Evolutionary conservation across 2,797 vertebrate genomes (phyloP).

Genomic region (Anolis apletophallus): DNA sequence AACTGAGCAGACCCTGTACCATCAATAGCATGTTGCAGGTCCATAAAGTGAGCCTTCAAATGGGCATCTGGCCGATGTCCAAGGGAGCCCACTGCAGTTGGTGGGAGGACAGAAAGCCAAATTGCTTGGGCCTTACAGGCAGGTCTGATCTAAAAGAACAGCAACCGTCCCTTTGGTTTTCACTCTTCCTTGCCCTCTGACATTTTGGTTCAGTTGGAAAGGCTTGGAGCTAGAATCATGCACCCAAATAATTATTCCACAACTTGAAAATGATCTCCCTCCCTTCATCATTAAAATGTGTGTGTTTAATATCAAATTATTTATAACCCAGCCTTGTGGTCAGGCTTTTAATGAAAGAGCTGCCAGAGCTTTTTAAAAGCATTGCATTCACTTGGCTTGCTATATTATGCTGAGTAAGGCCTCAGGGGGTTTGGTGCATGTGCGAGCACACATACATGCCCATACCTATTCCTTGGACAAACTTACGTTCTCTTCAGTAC

Average conservation of each 20-base stretch:
- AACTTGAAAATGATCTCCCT: slow-evolving; percentile 66
- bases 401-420: slow-evolving; percentile 67
- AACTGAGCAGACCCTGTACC: background rate
- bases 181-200: slow-evolving; percentile 36
- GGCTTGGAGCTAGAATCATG: slow-evolving; percentile 69
- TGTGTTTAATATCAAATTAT: slow-evolving; percentile 75
- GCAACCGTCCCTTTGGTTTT: slow-evolving; percentile 45
- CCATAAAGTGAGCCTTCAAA: background rate
- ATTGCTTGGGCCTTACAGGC: background rate
- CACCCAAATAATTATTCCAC: slow-evolving; percentile 64
- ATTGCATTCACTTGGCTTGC: slow-evolving; percentile 51
- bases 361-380: slow-evolving; percentile 66
- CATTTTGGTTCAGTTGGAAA: slow-evolving; percentile 49
- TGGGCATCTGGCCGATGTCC: background rate
- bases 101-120: background rate
- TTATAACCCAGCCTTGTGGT: slow-evolving; percentile 60
- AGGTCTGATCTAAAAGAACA: background rate
- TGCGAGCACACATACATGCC: background rate
- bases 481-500: slow-evolving; percentile 10
- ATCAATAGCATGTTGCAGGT: background rate
- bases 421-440: slow-evolving; percentile 36
- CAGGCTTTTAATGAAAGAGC: slow-evolving; percentile 69
- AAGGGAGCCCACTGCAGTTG: background rate
- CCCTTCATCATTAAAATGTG: slow-evolving; percentile 53
- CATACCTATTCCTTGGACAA: slow-evolving; percentile 51